Evolutionary conservation across 1,140 invertebrate genomes (phyloP).

Genomic region (Drosophila albomicans): DNA sequence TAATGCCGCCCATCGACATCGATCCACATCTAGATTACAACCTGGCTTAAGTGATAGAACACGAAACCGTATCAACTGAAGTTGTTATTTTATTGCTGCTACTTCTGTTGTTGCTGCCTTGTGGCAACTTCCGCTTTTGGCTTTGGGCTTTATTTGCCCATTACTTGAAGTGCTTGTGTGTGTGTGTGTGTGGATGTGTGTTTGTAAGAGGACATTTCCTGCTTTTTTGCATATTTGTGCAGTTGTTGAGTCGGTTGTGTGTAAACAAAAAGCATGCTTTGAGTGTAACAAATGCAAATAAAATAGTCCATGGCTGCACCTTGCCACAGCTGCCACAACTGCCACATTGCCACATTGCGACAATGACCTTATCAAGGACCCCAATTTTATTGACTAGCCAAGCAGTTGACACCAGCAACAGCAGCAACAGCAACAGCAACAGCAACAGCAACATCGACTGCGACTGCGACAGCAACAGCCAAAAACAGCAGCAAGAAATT

Average conservation of each 20-base stretch:
- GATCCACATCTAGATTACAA: conserved; percentile 33
- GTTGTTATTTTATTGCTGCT: conserved; percentile 28
- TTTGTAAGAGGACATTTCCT: conserved; percentile 53
- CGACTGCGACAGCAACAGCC: conserved; percentile 7
- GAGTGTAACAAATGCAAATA: conserved; percentile 36
- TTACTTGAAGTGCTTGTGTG: conserved; percentile 50
- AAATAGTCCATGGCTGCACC: conserved; percentile 21
- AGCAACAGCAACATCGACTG: conserved; percentile 21
- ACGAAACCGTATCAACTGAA: conserved; percentile 11
- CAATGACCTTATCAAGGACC: conserved; percentile 35
- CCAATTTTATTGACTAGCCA: conserved; percentile 43
- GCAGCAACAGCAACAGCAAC: conserved; percentile 20
- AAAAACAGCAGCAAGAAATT: conserved; percentile 43
- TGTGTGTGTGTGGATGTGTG: conserved; percentile 9
- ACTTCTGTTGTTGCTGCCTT: not conserved
- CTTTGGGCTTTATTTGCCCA: conserved; percentile 56
- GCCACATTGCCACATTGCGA: conserved; percentile 3
- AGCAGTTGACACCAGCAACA: conserved; percentile 31
- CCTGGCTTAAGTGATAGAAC: conserved; percentile 46
- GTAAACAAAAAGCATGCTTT: conserved; percentile 16
- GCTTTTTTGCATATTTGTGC: conserved; percentile 50
- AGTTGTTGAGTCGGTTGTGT: conserved; percentile 40
- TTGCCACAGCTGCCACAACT: conserved; percentile 20
- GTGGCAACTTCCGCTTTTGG: conserved; percentile 41
- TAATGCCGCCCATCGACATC: conserved; percentile 32